A percentile compares a stretch with the other conserved stretches of the same genome.
Conservation (phyloP, 2,797 vertebrate species). For the Melanotaenia nigrans region DNA sequence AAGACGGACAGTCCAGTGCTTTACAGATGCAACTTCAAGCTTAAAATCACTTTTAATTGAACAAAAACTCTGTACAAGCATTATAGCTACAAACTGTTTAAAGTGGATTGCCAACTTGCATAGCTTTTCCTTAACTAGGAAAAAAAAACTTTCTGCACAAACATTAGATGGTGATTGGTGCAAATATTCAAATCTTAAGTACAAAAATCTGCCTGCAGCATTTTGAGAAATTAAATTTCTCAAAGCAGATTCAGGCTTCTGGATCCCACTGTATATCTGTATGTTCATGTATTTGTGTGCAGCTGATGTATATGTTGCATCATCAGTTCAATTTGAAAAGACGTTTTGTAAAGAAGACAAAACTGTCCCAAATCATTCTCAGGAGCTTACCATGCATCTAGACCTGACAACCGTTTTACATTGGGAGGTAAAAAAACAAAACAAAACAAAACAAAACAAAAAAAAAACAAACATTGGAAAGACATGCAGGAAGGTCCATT, state of each 20-base stretch:
- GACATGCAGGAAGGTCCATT: slow-evolving; percentile 25
- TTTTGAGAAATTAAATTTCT: background rate
- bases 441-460: slow-evolving; percentile 1
- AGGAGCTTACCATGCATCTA: slow-evolving; percentile 30
- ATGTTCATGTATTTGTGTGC: slow-evolving; percentile 79
- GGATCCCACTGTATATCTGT: slow-evolving; percentile 63
- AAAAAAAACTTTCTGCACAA: background rate
- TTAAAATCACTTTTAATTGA: slow-evolving; percentile 2
- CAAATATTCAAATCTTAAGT: background rate
- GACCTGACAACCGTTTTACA: slow-evolving; percentile 20
- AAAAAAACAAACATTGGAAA: background rate
- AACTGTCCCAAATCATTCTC: background rate
- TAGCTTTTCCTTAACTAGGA: slow-evolving; percentile 12
- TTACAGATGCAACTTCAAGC: background rate
- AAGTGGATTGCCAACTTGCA: slow-evolving; percentile 7
- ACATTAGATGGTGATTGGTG: background rate
- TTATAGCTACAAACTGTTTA: slow-evolving; percentile 1
- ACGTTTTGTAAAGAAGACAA: background rate
- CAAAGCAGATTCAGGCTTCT: slow-evolving; percentile 35
- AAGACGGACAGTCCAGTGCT: background rate
- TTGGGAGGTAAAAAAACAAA: slow-evolving; percentile 9
- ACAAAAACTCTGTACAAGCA: slow-evolving; percentile 6
- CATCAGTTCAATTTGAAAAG: slow-evolving; percentile 35
- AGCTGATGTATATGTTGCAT: slow-evolving; percentile 77
- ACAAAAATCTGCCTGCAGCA: background rate